phyloP scores from a whole-genome alignment of 92 coral and sea anemone species.

The Paragorgia papillata region DNA sequence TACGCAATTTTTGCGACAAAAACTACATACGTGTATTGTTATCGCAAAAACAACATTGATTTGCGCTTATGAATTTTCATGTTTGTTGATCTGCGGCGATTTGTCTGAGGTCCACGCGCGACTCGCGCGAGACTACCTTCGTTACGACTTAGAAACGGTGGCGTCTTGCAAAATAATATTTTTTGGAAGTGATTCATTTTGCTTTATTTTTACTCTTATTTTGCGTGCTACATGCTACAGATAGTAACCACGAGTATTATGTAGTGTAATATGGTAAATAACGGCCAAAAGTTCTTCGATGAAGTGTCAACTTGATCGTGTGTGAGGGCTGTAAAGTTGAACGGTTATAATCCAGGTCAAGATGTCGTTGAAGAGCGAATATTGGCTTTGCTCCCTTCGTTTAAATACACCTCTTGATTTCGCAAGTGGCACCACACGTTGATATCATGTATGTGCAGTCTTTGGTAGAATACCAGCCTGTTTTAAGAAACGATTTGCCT shows the following conservation, averaged over 20 bases:
- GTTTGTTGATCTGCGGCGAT: no score
- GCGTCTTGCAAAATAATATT: constrained; percentile 22
- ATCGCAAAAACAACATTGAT: no score
- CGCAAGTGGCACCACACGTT: no score
- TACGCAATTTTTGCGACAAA: no score
- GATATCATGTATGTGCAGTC: constrained; percentile 11
- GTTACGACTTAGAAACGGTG: constrained; percentile 28
- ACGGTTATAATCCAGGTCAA: no score
- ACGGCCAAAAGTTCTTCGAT: not conserved
- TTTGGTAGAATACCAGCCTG: not conserved
- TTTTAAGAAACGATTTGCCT: not conserved
- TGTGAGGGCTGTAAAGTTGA: constrained; percentile 51
- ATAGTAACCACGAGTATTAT: not conserved
- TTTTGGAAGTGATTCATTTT: not conserved
- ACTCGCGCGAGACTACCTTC: constrained; percentile 38
- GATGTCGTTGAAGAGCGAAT: no score
- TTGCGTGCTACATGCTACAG: not conserved
- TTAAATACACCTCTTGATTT: no score
- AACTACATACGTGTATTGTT: no score
- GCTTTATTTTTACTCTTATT: no score
- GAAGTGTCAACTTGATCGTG: no score
- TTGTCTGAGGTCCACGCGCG: no score
- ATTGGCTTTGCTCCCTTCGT: constrained; percentile 4
- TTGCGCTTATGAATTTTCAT: no score
- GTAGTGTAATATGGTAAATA: not conserved